These are phyloP conservation scores for Eudemis profundana DNA, from an alignment of 2,888 invertebrate genomes.

Conservation along the genomic window DNA sequence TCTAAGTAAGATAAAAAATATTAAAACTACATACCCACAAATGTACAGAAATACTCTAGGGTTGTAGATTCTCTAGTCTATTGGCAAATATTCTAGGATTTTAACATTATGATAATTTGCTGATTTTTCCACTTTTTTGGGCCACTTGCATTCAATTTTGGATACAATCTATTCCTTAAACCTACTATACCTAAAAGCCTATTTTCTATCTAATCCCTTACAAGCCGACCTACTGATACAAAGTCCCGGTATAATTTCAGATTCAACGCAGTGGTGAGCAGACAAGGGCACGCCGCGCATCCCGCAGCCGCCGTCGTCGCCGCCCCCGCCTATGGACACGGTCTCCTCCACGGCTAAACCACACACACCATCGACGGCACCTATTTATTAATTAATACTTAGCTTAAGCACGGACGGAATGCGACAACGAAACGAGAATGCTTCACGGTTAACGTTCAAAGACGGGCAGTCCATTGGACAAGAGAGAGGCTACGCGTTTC, in stretches of 20 bases:
- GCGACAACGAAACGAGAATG: conserved; percentile 63
- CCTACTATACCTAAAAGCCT: too few relatives aligned
- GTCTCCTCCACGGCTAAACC: conserved; percentile 68
- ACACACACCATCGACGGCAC: conserved; percentile 54
- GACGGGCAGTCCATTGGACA: conserved; percentile 47
- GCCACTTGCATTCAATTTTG: too few relatives aligned
- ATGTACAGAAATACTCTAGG: too few relatives aligned
- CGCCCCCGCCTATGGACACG: conserved; percentile 72
- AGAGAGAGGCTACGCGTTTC: conserved; percentile 69
- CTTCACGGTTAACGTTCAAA: conserved; percentile 59
- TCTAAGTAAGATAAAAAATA: too few relatives aligned
- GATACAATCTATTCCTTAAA: too few relatives aligned
- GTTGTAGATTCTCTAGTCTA: too few relatives aligned
- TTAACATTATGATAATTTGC: too few relatives aligned
- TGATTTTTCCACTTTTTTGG: too few relatives aligned
- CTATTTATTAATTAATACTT: conserved; percentile 72
- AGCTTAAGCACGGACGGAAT: conserved; percentile 76
- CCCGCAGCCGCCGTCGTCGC: conserved; percentile 72
- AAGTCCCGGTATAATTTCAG: conserved; percentile 59
- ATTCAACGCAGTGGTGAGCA: conserved; percentile 86
- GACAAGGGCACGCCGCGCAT: conserved; percentile 84
- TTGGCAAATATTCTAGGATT: too few relatives aligned
- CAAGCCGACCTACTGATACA: neutral
- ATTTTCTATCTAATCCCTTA: too few relatives aligned
- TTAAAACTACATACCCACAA: too few relatives aligned